phyloP scores from a whole-genome alignment of 2,888 invertebrate species.

The Creontiades dilutus region DNA sequence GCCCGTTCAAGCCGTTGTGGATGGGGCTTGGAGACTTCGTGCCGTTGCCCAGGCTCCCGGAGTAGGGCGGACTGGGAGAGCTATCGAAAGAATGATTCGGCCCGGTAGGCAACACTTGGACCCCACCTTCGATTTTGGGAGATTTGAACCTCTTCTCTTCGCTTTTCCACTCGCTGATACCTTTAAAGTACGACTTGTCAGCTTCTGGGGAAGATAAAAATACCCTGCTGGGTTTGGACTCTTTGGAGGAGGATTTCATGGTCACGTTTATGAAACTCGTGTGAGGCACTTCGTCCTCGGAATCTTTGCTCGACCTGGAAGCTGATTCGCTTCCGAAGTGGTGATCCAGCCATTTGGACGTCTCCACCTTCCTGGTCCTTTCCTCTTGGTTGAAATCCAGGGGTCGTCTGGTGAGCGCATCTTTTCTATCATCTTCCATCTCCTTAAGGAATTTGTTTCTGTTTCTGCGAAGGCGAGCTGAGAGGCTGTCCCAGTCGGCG shows the following conservation, averaged over 20 bases:
- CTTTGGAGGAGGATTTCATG: slow-evolving; percentile 82
- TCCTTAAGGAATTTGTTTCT: slow-evolving; percentile 71
- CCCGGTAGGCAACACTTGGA: slow-evolving; percentile 77
- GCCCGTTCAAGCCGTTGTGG: slow-evolving; percentile 62
- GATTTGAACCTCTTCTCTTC: slow-evolving; percentile 72
- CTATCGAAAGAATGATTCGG: slow-evolving; percentile 76
- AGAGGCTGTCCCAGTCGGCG: slow-evolving; percentile 89
- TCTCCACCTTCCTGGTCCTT: slow-evolving; percentile 92
- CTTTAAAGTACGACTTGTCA: slow-evolving; percentile 80
- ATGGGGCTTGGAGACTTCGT: slow-evolving; percentile 70
- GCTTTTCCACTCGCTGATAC: slow-evolving; percentile 87
- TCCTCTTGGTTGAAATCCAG: slow-evolving; percentile 93
- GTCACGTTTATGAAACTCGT: slow-evolving; percentile 88
- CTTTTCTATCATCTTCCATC: slow-evolving; percentile 84
- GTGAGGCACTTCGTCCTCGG: slow-evolving; percentile 81
- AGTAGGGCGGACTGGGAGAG: slow-evolving; percentile 74
- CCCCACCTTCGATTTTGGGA: slow-evolving; percentile 75
- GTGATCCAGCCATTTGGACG: slow-evolving; percentile 93
- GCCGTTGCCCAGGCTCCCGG: slow-evolving; percentile 61
- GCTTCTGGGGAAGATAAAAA: slow-evolving; percentile 81
- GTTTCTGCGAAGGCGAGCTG: slow-evolving; percentile 84
- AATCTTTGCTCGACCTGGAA: slow-evolving; percentile 75
- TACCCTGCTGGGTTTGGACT: slow-evolving; percentile 78
- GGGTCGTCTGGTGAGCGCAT: slow-evolving; percentile 89
- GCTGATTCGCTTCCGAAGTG: slow-evolving; percentile 92